Evolutionary conservation across 2,797 vertebrate genomes (phyloP).

Genomic region (Lemur catta): DNA sequence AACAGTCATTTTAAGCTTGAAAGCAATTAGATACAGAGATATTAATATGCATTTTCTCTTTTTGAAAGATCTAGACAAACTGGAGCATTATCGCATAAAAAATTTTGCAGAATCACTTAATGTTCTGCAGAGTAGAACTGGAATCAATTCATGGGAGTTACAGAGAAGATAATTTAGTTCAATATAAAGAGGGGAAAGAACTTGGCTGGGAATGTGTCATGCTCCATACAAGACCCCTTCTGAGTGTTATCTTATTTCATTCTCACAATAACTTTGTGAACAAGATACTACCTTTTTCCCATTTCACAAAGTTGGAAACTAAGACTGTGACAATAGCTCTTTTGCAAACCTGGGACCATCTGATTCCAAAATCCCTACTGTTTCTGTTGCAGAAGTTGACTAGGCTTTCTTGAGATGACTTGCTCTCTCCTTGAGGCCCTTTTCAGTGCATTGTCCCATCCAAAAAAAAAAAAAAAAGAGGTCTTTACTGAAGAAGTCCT

Average conservation of each 20-base stretch:
- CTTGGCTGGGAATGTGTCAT: neutral
- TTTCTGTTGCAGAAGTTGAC: neutral
- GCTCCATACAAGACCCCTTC: neutral
- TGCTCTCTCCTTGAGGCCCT: neutral
- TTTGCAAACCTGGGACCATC: neutral
- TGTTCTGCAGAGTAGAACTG: neutral
- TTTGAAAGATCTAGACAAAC: neutral
- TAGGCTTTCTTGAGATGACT: neutral
- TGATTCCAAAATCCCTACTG: neutral
- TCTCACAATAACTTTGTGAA: constrained; percentile 29
- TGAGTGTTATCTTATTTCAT: neutral
- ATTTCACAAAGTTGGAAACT: constrained; percentile 8
- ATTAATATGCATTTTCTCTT: neutral
- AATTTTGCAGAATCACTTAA: neutral
- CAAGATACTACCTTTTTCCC: neutral
- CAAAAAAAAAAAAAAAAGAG: neutral
- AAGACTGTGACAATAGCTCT: neutral
- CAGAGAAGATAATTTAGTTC: neutral
- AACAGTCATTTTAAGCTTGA: constrained; percentile 28
- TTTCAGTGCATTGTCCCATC: neutral
- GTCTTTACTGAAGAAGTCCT: neutral
- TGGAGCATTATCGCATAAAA: neutral
- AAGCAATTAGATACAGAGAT: neutral
- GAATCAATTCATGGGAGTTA: neutral
- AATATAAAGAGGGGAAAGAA: neutral